Conservation (phyloP, 2,797 vertebrate species). For the Poeciliopsis infans region DNA sequence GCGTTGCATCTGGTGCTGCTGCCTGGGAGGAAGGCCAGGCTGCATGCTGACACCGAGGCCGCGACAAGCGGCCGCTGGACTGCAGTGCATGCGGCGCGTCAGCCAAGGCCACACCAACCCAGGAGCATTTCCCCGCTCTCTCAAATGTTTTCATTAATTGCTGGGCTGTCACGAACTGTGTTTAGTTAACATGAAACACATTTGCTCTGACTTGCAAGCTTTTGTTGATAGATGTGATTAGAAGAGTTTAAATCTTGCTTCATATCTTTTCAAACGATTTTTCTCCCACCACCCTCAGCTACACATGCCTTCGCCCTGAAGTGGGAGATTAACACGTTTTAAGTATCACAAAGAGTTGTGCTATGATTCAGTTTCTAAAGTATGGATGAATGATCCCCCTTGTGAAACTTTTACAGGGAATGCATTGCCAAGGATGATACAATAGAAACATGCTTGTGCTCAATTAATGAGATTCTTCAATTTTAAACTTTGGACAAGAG, state of each 20-base stretch:
- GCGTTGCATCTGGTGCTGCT: slow-evolving; percentile 70
- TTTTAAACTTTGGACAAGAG: slow-evolving; percentile 15
- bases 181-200: slow-evolving; percentile 78
- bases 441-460: slow-evolving; percentile 19
- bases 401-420: slow-evolving; percentile 1
- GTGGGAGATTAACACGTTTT: slow-evolving; percentile 26
- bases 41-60: slow-evolving; percentile 53
- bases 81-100: slow-evolving; percentile 60
- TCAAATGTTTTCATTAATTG: slow-evolving; percentile 80
- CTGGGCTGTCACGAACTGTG: slow-evolving; percentile 76
- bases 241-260: slow-evolving; percentile 72
- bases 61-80: slow-evolving; percentile 59
- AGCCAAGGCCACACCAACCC: slow-evolving; percentile 76
- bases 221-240: slow-evolving; percentile 78
- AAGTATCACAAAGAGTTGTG: not conserved
- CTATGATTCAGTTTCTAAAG: slow-evolving; percentile 6
- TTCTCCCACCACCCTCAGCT: slow-evolving; percentile 9
- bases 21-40: slow-evolving; percentile 60
- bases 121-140: slow-evolving; percentile 57
- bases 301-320: not conserved
- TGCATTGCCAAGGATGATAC: not conserved
- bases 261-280: slow-evolving; percentile 57
- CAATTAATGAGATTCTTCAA: not conserved
- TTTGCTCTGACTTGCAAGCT: slow-evolving; percentile 71
- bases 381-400: not conserved